Conservation (phyloP, 2,888 invertebrate species). For the Fissipunctia ypsillon region DNA sequence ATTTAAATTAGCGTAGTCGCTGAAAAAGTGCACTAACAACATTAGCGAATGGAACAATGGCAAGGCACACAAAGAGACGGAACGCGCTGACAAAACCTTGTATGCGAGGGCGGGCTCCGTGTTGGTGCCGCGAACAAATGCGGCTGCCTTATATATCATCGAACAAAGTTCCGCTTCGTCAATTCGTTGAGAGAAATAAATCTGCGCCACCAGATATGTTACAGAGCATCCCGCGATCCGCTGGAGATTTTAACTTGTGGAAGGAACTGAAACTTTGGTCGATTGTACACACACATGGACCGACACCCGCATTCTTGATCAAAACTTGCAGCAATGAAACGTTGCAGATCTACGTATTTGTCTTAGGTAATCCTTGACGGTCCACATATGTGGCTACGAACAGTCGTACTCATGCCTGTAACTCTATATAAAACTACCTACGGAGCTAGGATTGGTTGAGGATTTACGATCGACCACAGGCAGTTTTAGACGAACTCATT, state of each 20-base stretch:
- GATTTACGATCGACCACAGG: slow-evolving; percentile 1
- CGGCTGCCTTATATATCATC: slow-evolving; percentile 60
- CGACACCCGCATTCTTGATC: slow-evolving; percentile 63
- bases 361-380: slow-evolving; percentile 34
- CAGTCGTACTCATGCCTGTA: slow-evolving; percentile 8
- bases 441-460: not conserved
- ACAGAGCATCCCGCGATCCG: slow-evolving; percentile 26
- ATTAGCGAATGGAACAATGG: slow-evolving; percentile 89
- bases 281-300: slow-evolving; percentile 47
- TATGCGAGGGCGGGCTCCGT: slow-evolving; percentile 67
- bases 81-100: slow-evolving; percentile 78
- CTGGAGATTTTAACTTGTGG: slow-evolving; percentile 47
- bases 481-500: not conserved
- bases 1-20: slow-evolving; percentile 90
- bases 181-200: slow-evolving; percentile 57
- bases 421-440: slow-evolving; percentile 7
- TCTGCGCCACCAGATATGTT: slow-evolving; percentile 41
- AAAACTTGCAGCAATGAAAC: slow-evolving; percentile 59
- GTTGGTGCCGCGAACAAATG: slow-evolving; percentile 50
- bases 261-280: slow-evolving; percentile 57
- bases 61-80: slow-evolving; percentile 84
- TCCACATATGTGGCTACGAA: slow-evolving; percentile 23
- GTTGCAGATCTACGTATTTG: slow-evolving; percentile 51
- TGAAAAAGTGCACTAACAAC: slow-evolving; percentile 91
- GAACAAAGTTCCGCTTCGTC: slow-evolving; percentile 53